Evolutionary conservation across 53 echinoderm and acorn worm species (phyloP), one percentile per base, ranked within the genome.

Genomic region (Patiria pectinifera): DNA sequence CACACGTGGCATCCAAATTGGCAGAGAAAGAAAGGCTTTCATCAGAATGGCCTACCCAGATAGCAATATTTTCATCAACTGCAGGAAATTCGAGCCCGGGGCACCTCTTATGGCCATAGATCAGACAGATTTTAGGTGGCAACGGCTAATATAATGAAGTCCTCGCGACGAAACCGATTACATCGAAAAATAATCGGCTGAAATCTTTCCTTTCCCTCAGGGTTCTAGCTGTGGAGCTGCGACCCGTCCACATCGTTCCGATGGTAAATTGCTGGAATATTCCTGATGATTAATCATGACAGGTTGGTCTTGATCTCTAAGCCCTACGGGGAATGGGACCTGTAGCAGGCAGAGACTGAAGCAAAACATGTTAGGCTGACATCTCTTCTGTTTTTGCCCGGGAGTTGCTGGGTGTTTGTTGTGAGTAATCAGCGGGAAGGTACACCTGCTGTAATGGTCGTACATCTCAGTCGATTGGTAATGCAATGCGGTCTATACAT

Each of bases 271-370:
- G 76, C 76, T 77, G 78, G 47, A 59, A 78, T 76, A 87, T 77
- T 87, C 45, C 19, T 18, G 2, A 44, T 76, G 87, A 87, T 87
- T 87, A 87, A 76, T 61, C 53, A 59, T 87, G 87, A 87, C 87
- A 87, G 76, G 78, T 35, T 78, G 25, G 87, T 60, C 48, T 24
- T 62, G 87, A 87, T 59, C 78, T 59, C 5, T 44, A 0, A 9
- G 49, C 76, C 87, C 19, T 4, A 22, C 43, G 15, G 82, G 82
- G 59, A 21, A 82, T 21, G 53, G 82, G 59, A 82, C 82, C 23
- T 82, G 82, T 82, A 11, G 82, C 82, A 19, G 82, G 15, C 21
- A 18, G 19, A 19, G 53, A 21, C 53, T 4, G 23, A 18, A 13
- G 21, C 21, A 10, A 14, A 59, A 9, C 14, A 60, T 22, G 53